Base-by-base conservation (phyloP, 2,888 invertebrate genomes). In the Eumacrocentrus americanus region DNA sequence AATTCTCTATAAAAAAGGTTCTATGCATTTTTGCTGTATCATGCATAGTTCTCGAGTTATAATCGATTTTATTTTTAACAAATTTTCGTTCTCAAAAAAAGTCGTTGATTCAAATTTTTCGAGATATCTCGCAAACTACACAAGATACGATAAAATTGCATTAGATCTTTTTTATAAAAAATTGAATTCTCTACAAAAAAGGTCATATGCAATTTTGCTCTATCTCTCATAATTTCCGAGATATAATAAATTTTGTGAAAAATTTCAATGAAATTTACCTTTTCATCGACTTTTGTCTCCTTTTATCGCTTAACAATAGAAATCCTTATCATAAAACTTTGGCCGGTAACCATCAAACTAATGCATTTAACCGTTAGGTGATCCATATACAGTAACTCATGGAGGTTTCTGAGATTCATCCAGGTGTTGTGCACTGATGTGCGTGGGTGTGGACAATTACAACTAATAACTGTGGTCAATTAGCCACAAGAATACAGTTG, bases 401-500 rank as follows among this genome's bases (percentile, higher is more conserved):
- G n/a, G n/a, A n/a, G n/a, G n/a, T n/a, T n/a, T n/a, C n/a, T n/a
- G n/a, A n/a, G n/a, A n/a, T n/a, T n/a, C n/a, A n/a, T 72, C 73
- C 74, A 74, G 73, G 73, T 74, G 74, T 29, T 29, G 29, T 6
- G 29, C 29, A 29, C 29, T 29, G 29, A 29, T 29, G 29, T 9
- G 9, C 9, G 70, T 63, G 61, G 54, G 62, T 62, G 60, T 56
- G 60, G 60, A 70, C 75, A 74, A 75, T 75, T 75, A 75, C 75
- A 74, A 68, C 12, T 70, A 75, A 73, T 75, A 73, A 74, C 72
- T 69, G 60, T 63, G 66, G 60, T 22, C 73, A 75, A 75, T 75
- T 74, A 74, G 69, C 73, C 75, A 57, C 73, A 73, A 75, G 72
- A 75, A 72, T n/a, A 42, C 23, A 25, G 23, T 25, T 22, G 46